phyloP scores from a whole-genome alignment of 2,113 vertebrate genomes.

The Lycaon pictus region DNA sequence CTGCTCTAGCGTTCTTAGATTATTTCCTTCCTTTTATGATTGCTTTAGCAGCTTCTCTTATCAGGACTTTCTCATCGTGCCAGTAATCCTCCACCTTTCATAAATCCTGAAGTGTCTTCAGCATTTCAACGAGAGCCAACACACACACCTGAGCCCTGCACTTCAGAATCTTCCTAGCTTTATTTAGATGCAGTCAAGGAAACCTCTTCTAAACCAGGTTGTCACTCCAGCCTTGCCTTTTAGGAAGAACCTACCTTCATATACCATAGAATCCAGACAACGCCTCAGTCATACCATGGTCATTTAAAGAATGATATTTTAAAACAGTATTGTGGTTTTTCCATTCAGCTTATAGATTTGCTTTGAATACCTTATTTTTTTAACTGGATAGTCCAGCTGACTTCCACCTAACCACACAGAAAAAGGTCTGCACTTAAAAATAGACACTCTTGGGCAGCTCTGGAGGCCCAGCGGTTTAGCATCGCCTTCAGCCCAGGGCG shows the following conservation, averaged over 20 bases:
- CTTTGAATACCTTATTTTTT: not conserved
- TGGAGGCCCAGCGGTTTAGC: too few species aligned
- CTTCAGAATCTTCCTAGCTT: not conserved
- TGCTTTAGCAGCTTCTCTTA: conserved; percentile 42
- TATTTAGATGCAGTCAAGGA: not conserved
- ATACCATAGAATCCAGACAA: not conserved
- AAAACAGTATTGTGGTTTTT: conserved; percentile 11
- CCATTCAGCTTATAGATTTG: not conserved
- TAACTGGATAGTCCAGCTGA: not conserved
- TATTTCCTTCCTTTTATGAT: conserved; percentile 37
- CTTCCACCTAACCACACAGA: not conserved
- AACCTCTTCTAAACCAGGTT: not conserved
- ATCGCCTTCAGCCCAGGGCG: too few species aligned
- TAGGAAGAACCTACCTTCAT: not conserved
- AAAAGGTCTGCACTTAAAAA: not conserved
- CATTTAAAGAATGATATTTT: not conserved
- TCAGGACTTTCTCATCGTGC: not conserved
- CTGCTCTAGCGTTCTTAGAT: conserved; percentile 49
- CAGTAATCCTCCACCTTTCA: conserved; percentile 46
- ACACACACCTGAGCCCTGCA: conserved; percentile 19
- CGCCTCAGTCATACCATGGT: not conserved
- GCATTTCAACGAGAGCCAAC: not conserved
- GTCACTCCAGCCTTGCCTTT: not conserved
- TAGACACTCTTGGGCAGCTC: not conserved
- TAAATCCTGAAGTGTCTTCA: conserved; percentile 30